Conservation (phyloP, 2,888 invertebrate species). For the Phania funesta region DNA sequence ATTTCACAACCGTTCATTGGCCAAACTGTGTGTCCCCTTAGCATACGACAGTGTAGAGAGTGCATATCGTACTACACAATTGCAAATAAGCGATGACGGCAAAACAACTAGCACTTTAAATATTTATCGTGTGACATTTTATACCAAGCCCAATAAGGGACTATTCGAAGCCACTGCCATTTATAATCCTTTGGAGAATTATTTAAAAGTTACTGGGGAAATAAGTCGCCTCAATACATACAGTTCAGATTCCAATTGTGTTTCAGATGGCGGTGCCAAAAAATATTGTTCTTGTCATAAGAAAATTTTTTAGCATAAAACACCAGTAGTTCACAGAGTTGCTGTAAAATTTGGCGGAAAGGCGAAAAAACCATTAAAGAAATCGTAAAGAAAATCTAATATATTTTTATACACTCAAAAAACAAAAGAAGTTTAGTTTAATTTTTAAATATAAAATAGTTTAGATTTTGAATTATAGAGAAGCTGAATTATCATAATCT, state of each 20-base stretch:
- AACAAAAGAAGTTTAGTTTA: not conserved
- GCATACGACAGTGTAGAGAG: slow-evolving; percentile 82
- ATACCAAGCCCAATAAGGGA: slow-evolving; percentile 85
- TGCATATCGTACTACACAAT: slow-evolving; percentile 79
- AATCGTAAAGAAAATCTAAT: not conserved
- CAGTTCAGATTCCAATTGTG: slow-evolving; percentile 81
- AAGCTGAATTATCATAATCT: not conserved
- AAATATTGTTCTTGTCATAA: slow-evolving; percentile 83
- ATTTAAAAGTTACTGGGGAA: slow-evolving; percentile 82
- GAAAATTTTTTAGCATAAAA: slow-evolving; percentile 67
- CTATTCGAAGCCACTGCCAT: slow-evolving; percentile 87
- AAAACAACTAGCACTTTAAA: slow-evolving; percentile 64
- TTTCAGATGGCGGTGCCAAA: slow-evolving; percentile 81
- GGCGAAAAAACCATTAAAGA: slow-evolving; percentile 8
- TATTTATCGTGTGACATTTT: slow-evolving; percentile 86
- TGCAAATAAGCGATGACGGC: slow-evolving; percentile 52
- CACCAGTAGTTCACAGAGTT: slow-evolving; percentile 28
- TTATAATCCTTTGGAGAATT: slow-evolving; percentile 75
- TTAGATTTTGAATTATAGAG: not conserved
- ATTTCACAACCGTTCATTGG: slow-evolving; percentile 75
- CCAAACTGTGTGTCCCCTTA: slow-evolving; percentile 82
- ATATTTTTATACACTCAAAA: slow-evolving; percentile 40
- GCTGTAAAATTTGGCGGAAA: slow-evolving; percentile 30
- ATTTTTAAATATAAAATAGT: not conserved
- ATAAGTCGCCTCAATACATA: slow-evolving; percentile 84